phyloP scores from a whole-genome alignment of 2,888 invertebrate species.

The Cataglyphis albicans region DNA sequence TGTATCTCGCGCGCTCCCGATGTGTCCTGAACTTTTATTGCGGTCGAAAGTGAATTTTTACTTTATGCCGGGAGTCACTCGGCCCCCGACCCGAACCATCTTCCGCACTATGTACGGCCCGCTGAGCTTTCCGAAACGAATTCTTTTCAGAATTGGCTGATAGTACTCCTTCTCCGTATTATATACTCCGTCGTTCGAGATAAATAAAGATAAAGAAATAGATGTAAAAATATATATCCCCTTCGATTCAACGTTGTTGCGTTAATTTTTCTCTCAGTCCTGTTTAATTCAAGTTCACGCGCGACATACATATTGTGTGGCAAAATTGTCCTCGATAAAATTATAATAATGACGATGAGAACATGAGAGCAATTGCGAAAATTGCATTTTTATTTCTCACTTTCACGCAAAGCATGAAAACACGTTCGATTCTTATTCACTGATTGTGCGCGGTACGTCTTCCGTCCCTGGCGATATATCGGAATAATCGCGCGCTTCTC shows the following conservation, averaged over 20 bases:
- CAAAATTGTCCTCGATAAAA: constrained; percentile 40
- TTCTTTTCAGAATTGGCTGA: constrained; percentile 42
- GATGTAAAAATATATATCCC: not conserved
- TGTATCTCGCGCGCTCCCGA: constrained; percentile 44
- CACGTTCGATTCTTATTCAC: not conserved
- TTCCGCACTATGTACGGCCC: constrained; percentile 29
- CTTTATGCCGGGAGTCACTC: constrained; percentile 48
- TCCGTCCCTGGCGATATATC: constrained; percentile 61
- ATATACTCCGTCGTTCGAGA: not conserved
- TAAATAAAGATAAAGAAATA: not conserved
- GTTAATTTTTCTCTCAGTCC: not conserved
- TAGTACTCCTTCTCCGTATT: not conserved
- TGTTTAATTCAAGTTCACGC: not conserved
- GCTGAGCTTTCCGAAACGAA: constrained; percentile 24
- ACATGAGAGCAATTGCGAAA: constrained; percentile 58
- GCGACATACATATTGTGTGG: not conserved
- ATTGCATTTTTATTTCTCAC: constrained; percentile 23
- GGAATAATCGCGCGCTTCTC: constrained; percentile 71
- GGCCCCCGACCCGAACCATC: constrained; percentile 13
- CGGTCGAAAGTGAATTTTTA: constrained; percentile 63
- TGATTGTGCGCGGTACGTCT: constrained; percentile 43
- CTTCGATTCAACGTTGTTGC: not conserved
- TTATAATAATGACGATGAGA: constrained; percentile 54
- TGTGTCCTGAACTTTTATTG: constrained; percentile 57
- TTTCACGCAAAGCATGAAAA: constrained; percentile 17